A percentile compares a stretch with the other conserved stretches of the same genome.
Evolutionary conservation across 1,140 invertebrate genomes (phyloP).

Genomic region (Harlomillsia oculata): DNA sequence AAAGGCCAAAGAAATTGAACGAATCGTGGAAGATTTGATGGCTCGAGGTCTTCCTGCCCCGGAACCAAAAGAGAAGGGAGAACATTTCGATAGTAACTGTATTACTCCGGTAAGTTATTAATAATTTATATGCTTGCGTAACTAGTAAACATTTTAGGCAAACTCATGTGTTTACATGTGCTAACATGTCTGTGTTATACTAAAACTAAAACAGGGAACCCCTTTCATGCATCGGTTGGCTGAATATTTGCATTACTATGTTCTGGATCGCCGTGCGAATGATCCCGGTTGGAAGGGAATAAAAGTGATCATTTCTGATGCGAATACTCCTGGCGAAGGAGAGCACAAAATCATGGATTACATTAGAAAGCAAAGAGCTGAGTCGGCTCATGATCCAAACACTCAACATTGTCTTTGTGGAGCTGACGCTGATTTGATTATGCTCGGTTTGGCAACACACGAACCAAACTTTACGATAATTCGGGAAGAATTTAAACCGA

Average conservation of each 20-base stretch:
- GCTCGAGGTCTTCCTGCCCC: conserved; percentile 71
- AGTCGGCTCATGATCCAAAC: conserved; percentile 94
- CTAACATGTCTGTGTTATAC: too few species aligned
- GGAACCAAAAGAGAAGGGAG: conserved; percentile 77
- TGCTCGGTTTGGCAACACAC: conserved; percentile 95
- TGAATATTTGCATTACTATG: conserved; percentile 88
- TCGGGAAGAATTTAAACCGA: conserved; percentile 96
- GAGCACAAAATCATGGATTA: conserved; percentile 99
- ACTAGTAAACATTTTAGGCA: background rate
- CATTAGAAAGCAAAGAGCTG: conserved; percentile 87
- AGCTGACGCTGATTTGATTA: conserved; percentile 97
- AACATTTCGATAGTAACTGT: conserved; percentile 97
- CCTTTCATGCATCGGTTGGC: conserved; percentile 95
- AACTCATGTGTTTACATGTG: background rate
- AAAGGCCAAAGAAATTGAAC: conserved; percentile 74
- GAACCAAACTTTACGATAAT: conserved; percentile 98
- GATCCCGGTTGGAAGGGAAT: conserved; percentile 92
- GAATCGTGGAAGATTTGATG: conserved; percentile 63
- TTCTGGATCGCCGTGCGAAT: conserved; percentile 86
- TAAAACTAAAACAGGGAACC: too few species aligned
- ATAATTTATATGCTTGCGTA: too few species aligned
- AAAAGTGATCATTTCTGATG: conserved; percentile 94
- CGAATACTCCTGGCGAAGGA: conserved; percentile 96
- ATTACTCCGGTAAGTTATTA: conserved; percentile 83
- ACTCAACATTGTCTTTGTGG: conserved; percentile 96